Evolutionary conservation across 2,888 invertebrate genomes (phyloP).

Genomic region (Linyphia triangularis): DNA sequence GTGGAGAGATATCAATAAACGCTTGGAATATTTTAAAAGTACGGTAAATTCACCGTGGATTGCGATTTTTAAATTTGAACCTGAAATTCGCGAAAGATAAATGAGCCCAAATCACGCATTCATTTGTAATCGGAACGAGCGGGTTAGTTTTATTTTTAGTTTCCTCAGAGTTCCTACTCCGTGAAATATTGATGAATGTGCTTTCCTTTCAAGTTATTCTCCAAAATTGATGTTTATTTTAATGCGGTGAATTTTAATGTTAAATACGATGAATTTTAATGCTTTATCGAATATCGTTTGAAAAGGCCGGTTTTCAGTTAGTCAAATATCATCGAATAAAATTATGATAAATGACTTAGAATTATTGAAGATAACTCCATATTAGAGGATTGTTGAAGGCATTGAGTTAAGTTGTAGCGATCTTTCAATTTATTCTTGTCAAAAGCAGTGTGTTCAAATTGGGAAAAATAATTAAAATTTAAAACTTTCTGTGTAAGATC

Average conservation of each 20-base stretch:
- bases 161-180: background rate
- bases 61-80: slow-evolving; percentile 42
- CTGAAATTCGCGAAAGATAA: slow-evolving; percentile 20
- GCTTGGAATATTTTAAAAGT: slow-evolving; percentile 37
- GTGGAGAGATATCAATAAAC: slow-evolving; percentile 51
- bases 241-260: slow-evolving; percentile 10
- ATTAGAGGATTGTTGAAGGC: no score
- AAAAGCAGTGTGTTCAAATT: no score
- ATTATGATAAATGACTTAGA: background rate
- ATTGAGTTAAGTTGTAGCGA: no score
- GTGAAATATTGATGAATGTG: slow-evolving; percentile 15
- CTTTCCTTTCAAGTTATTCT: slow-evolving; percentile 11
- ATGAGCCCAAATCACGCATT: slow-evolving; percentile 35
- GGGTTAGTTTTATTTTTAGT: slow-evolving; percentile 26
- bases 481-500: no score
- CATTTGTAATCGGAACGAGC: slow-evolving; percentile 31
- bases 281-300: background rate
- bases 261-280: slow-evolving; percentile 9
- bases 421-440: no score
- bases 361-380: no score
- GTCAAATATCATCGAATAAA: background rate
- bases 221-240: slow-evolving; percentile 22
- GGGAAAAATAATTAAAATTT: no score
- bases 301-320: background rate
- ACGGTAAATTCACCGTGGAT: slow-evolving; percentile 14